Base-by-base conservation (phyloP, 2,797 vertebrate genomes). In the Artibeus lituratus region DNA sequence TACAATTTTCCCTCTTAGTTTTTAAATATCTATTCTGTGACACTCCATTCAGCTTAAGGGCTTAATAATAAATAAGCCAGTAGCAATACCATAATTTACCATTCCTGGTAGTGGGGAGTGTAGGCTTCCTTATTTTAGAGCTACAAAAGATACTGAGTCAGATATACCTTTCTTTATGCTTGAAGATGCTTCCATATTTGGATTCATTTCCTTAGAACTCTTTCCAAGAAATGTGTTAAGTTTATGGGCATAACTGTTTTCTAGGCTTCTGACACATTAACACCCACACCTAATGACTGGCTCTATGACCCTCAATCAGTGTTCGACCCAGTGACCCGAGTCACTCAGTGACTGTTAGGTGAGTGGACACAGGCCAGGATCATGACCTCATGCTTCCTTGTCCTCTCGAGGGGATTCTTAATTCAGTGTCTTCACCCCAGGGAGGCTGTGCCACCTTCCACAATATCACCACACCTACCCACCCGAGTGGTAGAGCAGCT, bases 221-320 rank as follows among this genome's bases (percentile, higher is more conserved):
- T 82, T 97, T 89, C 92, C 77, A 96, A 95, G 65, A 94, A 96
- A 85, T 42, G 12, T 39, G n/a, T 72, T 73, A 42, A 42, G 22
- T 92, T 92, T 76, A 4, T 2, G 29, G 39, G 12, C 57, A 72
- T 35, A 35, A 70, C 67, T 91, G 94, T 92, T 92, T 91, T 29
- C 85, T 92, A 90, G 87, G 35, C 18, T 94, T 37, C 42, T 96
- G 69, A 86, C 35, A 35, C 73, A 59, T 22, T 51, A 51, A 92
- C 92, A 91, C 70, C 85, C 74, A 94, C 70, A 35, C 39, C 26
- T 35, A 3, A 69, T 65, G 55, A n/a, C n/a, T 26, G 22, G 62
- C n/a, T 35, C 65, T 76, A 29, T 85, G 82, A 92, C 16, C 44
- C 65, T 42, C 77, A 90, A 3, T 10, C 16, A 69, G 32, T 22